Evolutionary conservation across 30 jellyfish, hydroid and myxozoan species (phyloP).

Genomic region (Sanderia malayensis): DNA sequence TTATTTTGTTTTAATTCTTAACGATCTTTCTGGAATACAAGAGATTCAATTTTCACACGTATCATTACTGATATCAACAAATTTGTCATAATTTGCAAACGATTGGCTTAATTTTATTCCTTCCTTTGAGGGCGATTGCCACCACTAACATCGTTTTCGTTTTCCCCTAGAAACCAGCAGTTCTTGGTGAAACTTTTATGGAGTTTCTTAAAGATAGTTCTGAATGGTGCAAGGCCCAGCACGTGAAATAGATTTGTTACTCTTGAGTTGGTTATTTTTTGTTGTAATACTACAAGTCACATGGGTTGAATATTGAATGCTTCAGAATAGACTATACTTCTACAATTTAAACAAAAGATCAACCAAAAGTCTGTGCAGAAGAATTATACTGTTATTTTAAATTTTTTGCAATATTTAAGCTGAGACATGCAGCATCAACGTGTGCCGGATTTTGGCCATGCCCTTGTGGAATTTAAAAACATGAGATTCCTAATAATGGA

Average conservation of each 20-base stretch:
- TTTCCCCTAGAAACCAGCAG: background rate
- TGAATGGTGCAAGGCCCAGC: constrained; percentile 96
- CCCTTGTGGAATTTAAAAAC: constrained; percentile 84
- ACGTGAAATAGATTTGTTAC: constrained; percentile 62
- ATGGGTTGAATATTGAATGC: background rate
- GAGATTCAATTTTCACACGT: no score
- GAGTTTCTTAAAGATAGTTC: constrained; percentile 91
- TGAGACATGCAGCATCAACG: constrained; percentile 22
- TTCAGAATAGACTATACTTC: no score
- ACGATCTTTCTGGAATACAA: no score
- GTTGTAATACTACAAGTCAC: background rate
- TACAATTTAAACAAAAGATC: no score
- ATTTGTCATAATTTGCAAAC: no score
- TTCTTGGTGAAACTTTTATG: constrained; percentile 61
- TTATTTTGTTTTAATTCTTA: no score
- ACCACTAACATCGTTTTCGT: background rate
- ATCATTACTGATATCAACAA: no score
- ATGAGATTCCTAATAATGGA: constrained; percentile 95
- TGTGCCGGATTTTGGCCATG: constrained; percentile 93
- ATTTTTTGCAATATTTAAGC: no score
- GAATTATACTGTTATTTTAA: no score
- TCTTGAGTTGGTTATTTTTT: background rate
- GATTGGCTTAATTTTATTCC: no score
- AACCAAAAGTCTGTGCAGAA: no score
- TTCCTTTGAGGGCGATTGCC: no score